Base-by-base conservation (phyloP, 2,888 invertebrate genomes). In the Trachelus stipa region DNA sequence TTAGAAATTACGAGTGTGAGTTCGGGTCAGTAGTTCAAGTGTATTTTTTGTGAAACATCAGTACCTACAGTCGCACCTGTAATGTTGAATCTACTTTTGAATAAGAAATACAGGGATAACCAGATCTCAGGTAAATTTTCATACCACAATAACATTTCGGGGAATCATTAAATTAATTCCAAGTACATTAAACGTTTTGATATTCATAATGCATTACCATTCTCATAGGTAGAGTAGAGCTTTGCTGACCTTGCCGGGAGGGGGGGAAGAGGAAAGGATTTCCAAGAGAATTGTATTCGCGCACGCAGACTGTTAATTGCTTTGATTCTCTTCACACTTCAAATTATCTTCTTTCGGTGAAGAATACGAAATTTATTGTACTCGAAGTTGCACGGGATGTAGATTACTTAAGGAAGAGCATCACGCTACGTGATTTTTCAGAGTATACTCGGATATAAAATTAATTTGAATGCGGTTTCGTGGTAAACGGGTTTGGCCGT, bases 211-310 rank as follows among this genome's bases (percentile, higher is more conserved):
- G 81, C 83, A 82, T 84, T 75, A 80, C 74, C 82, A 79, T 80
- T 81, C 75, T 79, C 74, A 68, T 78, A 76, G 74, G 69, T 37
- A 68, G 77, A 76, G 68, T 56, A 78, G 68, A 78, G 40, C 75
- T 76, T 79, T 69, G 73, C 56, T 78, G 83, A 82, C 86, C 87
- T 86, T 85, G 86, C 77, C 81, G 23, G 23, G 82, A 82, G 77
- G 68, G 74, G 74, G 35, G 35, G 11, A 33, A 3, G n/a, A 3
- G 33, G 33, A 33, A 3, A 33, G 33, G 33, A 33, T 80, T 84
- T 84, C 82, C 82, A 84, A 80, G 81, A 81, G 76, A 85, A 71
- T 31, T 33, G 23, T 81, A 80, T 79, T 69, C 75, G 79, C 83
- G 83, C 79, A 76, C 35, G 35, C 78, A 35, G 84, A 86, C 80